Conservation (phyloP, 2,888 invertebrate genomes). For the Chironomus tentans region DNA sequence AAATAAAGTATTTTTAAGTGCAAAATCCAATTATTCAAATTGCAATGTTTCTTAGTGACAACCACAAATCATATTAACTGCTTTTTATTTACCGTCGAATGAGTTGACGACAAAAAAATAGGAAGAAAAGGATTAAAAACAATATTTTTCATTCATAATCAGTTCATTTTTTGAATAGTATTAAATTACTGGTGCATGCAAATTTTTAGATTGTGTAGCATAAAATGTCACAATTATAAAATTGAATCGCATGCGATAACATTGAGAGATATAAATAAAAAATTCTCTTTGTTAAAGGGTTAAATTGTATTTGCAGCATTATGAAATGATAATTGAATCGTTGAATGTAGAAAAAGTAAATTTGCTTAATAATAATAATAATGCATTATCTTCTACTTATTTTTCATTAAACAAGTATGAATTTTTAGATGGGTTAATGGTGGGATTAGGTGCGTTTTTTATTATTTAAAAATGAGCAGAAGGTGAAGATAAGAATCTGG, state of each 20-base stretch:
- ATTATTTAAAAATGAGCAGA: too few relatives aligned
- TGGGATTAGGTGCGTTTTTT: too few relatives aligned
- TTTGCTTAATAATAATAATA: not conserved
- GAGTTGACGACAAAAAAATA: not conserved
- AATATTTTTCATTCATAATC: constrained; percentile 12
- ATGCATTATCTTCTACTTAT: not conserved
- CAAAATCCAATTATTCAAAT: constrained; percentile 25
- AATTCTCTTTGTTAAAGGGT: not conserved
- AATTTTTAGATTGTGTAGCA: constrained; percentile 8
- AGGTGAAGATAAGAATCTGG: too few relatives aligned
- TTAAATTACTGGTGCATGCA: constrained; percentile 23
- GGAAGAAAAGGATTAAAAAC: constrained; percentile 18
- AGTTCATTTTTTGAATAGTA: constrained; percentile 2
- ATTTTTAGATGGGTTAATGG: too few relatives aligned
- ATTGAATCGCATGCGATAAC: not conserved
- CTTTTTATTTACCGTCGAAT: not conserved
- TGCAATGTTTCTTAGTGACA: constrained; percentile 6
- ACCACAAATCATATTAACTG: constrained; percentile 25
- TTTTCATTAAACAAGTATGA: not conserved
- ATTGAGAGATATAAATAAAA: not conserved
- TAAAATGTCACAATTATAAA: not conserved
- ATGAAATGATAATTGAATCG: not conserved
- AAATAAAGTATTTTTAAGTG: not conserved
- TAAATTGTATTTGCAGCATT: not conserved
- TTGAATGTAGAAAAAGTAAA: not conserved